These are phyloP conservation scores for Napeogenes inachia DNA, from an alignment of 2,888 invertebrate genomes.

Conservation along the genomic window DNA sequence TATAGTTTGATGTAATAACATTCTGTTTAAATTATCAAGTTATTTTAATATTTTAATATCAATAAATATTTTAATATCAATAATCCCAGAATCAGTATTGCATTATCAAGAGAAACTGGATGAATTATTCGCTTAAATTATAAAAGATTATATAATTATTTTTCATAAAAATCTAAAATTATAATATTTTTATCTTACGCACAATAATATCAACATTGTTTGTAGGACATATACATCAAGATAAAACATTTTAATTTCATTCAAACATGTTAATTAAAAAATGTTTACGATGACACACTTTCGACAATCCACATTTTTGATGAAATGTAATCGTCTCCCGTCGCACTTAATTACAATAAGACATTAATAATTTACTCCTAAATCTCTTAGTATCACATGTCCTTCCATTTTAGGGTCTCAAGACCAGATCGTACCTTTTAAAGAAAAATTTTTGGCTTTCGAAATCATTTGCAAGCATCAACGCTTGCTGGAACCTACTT, in stretches of 20 bases:
- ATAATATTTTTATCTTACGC: not conserved
- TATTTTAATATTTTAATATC: too few relatives aligned
- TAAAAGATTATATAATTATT: too few relatives aligned
- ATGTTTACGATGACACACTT: slow-evolving; percentile 1
- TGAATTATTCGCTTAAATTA: too few relatives aligned
- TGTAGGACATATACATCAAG: too few relatives aligned
- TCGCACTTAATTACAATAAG: slow-evolving; percentile 61
- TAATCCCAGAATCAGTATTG: too few relatives aligned
- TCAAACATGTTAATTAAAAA: slow-evolving; percentile 3
- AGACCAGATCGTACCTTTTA: slow-evolving; percentile 58
- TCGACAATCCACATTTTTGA: not conserved
- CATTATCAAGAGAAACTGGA: too few relatives aligned
- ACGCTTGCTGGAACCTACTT: slow-evolving; percentile 32
- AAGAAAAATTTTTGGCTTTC: slow-evolving; percentile 63
- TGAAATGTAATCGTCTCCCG: slow-evolving; percentile 33
- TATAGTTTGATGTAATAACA: too few relatives aligned
- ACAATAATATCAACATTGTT: too few relatives aligned
- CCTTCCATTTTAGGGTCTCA: slow-evolving; percentile 54
- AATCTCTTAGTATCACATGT: slow-evolving; percentile 51
- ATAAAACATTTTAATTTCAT: not conserved
- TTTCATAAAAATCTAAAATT: too few relatives aligned
- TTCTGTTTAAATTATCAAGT: too few relatives aligned
- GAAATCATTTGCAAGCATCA: slow-evolving; percentile 54
- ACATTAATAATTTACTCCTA: slow-evolving; percentile 60
- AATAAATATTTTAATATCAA: too few relatives aligned